Percentiles rank a stretch among this genome's conserved stretches.
These are phyloP conservation scores for Maniola hyperantus DNA, from an alignment of 2,888 invertebrate genomes.

Conservation along the genomic window DNA sequence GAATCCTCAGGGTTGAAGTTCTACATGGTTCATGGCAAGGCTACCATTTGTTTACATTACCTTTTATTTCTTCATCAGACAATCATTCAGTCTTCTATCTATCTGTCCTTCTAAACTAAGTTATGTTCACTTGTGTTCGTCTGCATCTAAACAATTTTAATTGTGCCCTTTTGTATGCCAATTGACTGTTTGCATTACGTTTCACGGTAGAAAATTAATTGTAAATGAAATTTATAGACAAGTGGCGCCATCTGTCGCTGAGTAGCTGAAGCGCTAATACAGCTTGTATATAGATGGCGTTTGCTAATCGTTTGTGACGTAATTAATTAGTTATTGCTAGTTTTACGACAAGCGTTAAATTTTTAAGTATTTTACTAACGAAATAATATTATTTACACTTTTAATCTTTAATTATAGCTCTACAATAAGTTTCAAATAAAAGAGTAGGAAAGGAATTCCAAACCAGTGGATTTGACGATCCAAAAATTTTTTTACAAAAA, in stretches of 20 bases:
- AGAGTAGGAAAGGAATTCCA: too few species aligned
- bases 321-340: too few species aligned
- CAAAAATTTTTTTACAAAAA: too few species aligned
- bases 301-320: too few species aligned
- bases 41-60: conserved; percentile 45
- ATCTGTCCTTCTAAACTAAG: conserved; percentile 24
- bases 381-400: too few species aligned
- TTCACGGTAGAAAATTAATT: conserved; percentile 8
- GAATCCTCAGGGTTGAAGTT: conserved; percentile 72
- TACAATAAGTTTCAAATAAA: too few species aligned
- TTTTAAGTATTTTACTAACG: too few species aligned
- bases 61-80: conserved; percentile 12
- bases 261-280: conserved; percentile 49
- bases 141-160: conserved; percentile 27
- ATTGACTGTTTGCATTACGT: conserved; percentile 13
- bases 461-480: too few species aligned
- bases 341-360: too few species aligned
- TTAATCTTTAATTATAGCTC: too few species aligned
- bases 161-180: conserved; percentile 21
- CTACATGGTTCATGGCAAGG: conserved; percentile 74
- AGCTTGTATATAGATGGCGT: conserved; percentile 42
- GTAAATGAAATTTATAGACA: conserved; percentile 2
- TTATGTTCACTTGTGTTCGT: conserved; percentile 37
- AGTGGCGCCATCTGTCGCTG: conserved; percentile 64
- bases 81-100: conserved; percentile 24